Conservation (phyloP, 2,113 vertebrate species). For the Catharus minimus region DNA sequence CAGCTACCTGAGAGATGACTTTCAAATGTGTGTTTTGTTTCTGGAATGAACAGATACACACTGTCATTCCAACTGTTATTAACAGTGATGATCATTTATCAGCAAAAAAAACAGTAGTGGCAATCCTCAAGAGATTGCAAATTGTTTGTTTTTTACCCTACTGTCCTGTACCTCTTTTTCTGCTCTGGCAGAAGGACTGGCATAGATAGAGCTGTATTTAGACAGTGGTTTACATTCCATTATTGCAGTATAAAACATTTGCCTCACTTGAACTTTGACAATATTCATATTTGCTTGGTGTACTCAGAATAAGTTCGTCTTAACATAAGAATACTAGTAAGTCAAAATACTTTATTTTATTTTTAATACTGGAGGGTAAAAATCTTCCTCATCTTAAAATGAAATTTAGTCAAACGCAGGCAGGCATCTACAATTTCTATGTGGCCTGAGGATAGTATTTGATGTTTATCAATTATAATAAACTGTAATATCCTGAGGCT, state of each 20-base stretch:
- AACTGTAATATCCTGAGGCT: neutral
- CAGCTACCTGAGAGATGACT: neutral
- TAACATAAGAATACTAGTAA: neutral
- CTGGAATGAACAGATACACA: neutral
- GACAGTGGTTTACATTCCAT: neutral
- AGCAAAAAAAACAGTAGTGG: neutral
- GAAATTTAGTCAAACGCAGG: neutral
- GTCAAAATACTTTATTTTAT: neutral
- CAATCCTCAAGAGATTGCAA: neutral
- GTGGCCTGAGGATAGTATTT: neutral
- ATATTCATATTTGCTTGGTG: neutral
- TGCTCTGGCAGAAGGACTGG: neutral
- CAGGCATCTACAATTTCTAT: neutral
- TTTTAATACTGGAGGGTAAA: neutral
- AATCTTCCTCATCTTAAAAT: neutral
- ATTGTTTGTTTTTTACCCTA: neutral
- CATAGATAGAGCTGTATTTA: neutral
- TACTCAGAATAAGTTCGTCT: neutral
- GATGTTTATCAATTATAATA: neutral
- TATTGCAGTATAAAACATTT: neutral
- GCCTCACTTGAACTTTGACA: neutral
- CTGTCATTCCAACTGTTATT: rapidly evolving
- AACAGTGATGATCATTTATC: neutral
- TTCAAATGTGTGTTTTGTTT: neutral
- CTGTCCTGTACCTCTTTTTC: neutral